phyloP scores from a whole-genome alignment of 2,797 vertebrate genomes.

The Myotis vivesi region DNA sequence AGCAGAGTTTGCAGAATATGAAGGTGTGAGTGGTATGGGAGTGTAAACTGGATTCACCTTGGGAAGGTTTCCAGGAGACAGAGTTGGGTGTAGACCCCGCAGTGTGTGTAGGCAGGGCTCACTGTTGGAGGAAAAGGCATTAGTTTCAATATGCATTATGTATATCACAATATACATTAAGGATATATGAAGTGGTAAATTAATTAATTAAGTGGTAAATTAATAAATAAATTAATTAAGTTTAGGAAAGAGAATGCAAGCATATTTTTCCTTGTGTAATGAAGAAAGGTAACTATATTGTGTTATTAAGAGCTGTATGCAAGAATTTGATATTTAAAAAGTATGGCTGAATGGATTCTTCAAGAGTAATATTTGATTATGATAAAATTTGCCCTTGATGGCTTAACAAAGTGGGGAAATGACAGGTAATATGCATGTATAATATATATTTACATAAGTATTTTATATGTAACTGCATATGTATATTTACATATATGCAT shows the following conservation, averaged over 20 bases:
- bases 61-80: neutral
- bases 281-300: neutral
- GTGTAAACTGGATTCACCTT: neutral
- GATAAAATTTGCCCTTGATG: neutral
- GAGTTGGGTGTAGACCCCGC: neutral
- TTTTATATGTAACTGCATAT: neutral
- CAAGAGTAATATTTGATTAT: neutral
- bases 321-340: slow-evolving; percentile 30
- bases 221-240: neutral
- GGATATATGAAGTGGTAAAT: neutral
- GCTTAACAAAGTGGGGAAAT: neutral
- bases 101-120: neutral
- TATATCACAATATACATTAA: slow-evolving; percentile 19
- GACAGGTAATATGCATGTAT: neutral
- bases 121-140: neutral
- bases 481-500: neutral
- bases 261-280: neutral
- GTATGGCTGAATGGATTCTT: neutral
- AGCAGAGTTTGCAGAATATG: neutral
- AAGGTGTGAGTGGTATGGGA: neutral
- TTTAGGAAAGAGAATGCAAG: neutral
- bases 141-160: neutral
- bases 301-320: neutral
- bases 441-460: neutral
- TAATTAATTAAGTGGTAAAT: neutral